Evolutionary conservation across 2,797 vertebrate species (phyloP), one percentile per base, ranked within the genome.

Genomic region (Taeniopygia guttata): DNA sequence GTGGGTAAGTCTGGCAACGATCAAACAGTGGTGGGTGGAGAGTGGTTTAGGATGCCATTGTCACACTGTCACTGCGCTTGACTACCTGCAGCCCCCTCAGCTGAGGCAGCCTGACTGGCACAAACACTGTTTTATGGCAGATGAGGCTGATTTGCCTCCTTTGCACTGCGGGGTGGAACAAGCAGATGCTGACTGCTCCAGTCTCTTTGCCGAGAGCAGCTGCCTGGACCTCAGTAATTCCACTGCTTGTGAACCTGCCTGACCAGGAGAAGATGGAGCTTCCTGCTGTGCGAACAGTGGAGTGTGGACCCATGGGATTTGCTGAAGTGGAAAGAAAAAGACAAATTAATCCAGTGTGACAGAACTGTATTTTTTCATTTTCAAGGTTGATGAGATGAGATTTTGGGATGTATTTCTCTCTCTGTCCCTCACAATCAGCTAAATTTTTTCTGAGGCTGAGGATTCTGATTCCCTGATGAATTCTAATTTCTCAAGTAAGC

Each of bases 401-500:
- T 64, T 89, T 80, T 66, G 68, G 49, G n/a, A 83, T 40, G 26
- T n/a, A 51, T 58, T 77, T 87, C 52, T 45, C 42, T 63, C 54
- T 77, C 38, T 64, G 46, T 29, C 7, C 51, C 78, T 36, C 18
- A 25, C 2, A 12, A 78, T 78, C 72, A 89, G 45, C 25, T 1
- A 4, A 90, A 91, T 32, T 16, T 7, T 75, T 90, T 79, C 56
- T 89, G 62, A 80, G 23, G 40, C 46, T 76, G 86, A 85, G 27
- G 34, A 72, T 68, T 87, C 64, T 0, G 4, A 75, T 54, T 91
- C 58, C 68, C 60, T 36, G 46, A 87, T 75, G 78, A 91, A 80
- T 87, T 87, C 81, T 80, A 90, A 86, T 40, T 94, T 74, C 72
- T 81, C 68, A 92, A 77, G 54, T 56, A 94, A 80, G 54, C 25